phyloP scores from a whole-genome alignment of 2,888 invertebrate genomes.

The Drosophila testacea region DNA sequence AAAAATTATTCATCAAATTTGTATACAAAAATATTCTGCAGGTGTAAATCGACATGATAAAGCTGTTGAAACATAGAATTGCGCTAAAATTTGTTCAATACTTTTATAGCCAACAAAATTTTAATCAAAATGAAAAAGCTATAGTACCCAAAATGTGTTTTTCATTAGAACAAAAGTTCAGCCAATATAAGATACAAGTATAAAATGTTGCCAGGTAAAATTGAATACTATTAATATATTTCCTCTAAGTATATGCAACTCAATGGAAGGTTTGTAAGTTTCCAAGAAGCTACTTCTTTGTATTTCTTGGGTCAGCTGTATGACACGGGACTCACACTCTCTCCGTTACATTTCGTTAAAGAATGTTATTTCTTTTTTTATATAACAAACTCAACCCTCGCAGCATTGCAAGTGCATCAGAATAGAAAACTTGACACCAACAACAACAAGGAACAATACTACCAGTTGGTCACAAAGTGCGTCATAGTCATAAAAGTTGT shows the following conservation, averaged over 20 bases:
- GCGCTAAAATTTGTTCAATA: no score
- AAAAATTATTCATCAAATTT: background rate
- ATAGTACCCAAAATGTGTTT: no score
- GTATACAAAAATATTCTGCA: background rate
- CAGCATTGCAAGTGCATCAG: conserved; percentile 47
- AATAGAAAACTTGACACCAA: conserved; percentile 15
- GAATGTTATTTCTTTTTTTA: conserved; percentile 20
- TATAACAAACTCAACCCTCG: conserved; percentile 22
- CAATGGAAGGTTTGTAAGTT: background rate
- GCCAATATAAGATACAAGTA: no score
- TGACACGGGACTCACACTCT: conserved; percentile 23
- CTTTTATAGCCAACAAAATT: no score
- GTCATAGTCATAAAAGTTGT: conserved; percentile 56
- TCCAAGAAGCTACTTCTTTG: background rate
- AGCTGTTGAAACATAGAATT: no score
- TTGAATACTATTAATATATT: no score
- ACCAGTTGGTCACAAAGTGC: conserved; percentile 54
- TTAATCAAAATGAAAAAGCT: no score
- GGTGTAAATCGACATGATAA: no score
- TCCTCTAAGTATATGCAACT: no score
- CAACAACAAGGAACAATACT: conserved; percentile 23
- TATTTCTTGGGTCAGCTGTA: conserved; percentile 1
- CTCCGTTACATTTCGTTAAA: background rate
- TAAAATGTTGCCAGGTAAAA: no score
- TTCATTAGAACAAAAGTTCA: no score